These are phyloP conservation scores for Alexandromys fortis DNA, from an alignment of 2,113 vertebrate genomes.

Conservation along the genomic window DNA sequence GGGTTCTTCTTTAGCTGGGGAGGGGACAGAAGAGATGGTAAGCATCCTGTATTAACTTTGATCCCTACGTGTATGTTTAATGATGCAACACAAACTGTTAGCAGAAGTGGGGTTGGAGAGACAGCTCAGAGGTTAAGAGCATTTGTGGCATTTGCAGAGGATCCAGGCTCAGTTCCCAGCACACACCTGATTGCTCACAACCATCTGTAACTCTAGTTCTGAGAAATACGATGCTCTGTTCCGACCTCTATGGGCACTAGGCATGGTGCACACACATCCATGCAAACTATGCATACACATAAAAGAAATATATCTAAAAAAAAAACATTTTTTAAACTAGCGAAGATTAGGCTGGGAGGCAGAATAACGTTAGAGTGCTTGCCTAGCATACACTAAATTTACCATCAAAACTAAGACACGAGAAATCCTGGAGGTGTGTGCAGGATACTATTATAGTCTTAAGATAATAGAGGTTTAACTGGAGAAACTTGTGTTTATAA, in stretches of 20 bases:
- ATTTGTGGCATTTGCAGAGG: background rate
- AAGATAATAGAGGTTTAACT: background rate
- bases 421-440: background rate
- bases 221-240: too few relatives aligned
- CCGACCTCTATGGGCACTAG: background rate
- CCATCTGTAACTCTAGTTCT: too few relatives aligned
- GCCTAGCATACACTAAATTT: background rate
- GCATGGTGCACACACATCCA: too few relatives aligned
- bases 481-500: constrained; percentile 29
- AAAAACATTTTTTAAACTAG: background rate
- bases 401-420: background rate
- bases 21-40: background rate
- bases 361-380: background rate
- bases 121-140: background rate
- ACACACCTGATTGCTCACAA: background rate
- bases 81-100: background rate
- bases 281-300: background rate
- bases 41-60: background rate
- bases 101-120: background rate
- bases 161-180: background rate
- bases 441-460: background rate
- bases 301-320: background rate
- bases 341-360: background rate
- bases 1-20: constrained; percentile 21
- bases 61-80: background rate